phyloP scores from a whole-genome alignment of 2,113 vertebrate genomes.

The Ctenodactylus gundi region DNA sequence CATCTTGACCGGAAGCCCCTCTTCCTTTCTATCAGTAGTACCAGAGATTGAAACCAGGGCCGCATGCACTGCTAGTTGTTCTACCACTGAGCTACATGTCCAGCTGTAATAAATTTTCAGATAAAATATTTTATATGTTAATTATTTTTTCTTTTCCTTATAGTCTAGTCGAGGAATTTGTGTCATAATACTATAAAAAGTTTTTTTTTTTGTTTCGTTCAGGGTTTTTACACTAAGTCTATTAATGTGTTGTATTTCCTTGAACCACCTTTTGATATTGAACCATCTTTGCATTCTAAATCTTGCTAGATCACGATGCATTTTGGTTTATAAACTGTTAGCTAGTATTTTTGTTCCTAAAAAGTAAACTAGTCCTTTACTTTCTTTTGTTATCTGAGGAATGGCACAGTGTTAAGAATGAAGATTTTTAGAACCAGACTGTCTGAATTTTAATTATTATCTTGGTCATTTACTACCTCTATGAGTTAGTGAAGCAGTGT shows the following conservation, averaged over 20 bases:
- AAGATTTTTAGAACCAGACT: background rate
- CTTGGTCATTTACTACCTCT: background rate
- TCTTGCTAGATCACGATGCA: background rate
- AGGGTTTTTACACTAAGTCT: background rate
- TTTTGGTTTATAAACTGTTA: slow-evolving; percentile 5
- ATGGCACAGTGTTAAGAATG: background rate
- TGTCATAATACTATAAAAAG: background rate
- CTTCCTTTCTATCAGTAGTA: too few species aligned
- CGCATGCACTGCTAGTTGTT: too few species aligned
- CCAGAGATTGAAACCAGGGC: too few species aligned
- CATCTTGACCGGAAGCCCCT: too few species aligned
- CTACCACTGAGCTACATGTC: too few species aligned
- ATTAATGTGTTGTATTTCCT: background rate
- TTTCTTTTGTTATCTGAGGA: background rate
- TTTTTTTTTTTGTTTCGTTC: background rate
- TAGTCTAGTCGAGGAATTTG: background rate
- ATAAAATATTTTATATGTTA: background rate
- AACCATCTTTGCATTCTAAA: slow-evolving; percentile 3
- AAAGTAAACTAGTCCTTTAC: background rate
- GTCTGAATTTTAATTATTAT: background rate
- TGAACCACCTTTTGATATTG: background rate
- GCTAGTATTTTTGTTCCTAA: background rate
- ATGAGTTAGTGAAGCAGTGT: background rate
- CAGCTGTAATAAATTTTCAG: too few species aligned
- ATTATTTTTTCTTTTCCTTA: background rate